Conservation (phyloP, 2,888 invertebrate species). For the Nymphalis polychloros region DNA sequence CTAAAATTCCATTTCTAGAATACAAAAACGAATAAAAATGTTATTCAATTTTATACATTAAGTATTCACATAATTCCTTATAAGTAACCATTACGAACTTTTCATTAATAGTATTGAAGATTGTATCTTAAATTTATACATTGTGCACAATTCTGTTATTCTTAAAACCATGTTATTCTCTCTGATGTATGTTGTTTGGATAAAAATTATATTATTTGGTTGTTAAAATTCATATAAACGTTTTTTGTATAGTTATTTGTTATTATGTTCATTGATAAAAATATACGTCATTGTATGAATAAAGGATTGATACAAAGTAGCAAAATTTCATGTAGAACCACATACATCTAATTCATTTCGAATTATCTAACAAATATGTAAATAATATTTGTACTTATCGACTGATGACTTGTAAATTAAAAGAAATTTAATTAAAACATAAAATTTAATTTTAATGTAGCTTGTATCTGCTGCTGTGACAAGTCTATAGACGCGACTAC, state of each 20-base stretch:
- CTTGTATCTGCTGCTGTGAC: constrained; percentile 12
- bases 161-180: constrained; percentile 1
- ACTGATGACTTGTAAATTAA: constrained; percentile 48
- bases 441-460: constrained; percentile 14
- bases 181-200: neutral
- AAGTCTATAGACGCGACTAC: constrained; percentile 17
- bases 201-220: neutral
- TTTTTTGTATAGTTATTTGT: neutral
- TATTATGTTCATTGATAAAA: neutral
- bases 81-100: constrained; percentile 19
- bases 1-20: neutral
- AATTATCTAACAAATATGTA: constrained; percentile 66
- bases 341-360: constrained; percentile 57
- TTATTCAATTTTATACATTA: constrained; percentile 21
- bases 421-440: constrained; percentile 9
- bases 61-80: constrained; percentile 16
- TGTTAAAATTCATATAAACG: constrained; percentile 5
- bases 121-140: constrained; percentile 11
- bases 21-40: neutral
- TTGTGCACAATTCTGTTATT: constrained; percentile 8
- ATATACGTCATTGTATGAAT: neutral
- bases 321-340: constrained; percentile 13
- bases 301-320: neutral
- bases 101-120: constrained; percentile 8
- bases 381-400: constrained; percentile 74